phyloP scores from a whole-genome alignment of 2,888 invertebrate species.

The Lochmaea crataegi region DNA sequence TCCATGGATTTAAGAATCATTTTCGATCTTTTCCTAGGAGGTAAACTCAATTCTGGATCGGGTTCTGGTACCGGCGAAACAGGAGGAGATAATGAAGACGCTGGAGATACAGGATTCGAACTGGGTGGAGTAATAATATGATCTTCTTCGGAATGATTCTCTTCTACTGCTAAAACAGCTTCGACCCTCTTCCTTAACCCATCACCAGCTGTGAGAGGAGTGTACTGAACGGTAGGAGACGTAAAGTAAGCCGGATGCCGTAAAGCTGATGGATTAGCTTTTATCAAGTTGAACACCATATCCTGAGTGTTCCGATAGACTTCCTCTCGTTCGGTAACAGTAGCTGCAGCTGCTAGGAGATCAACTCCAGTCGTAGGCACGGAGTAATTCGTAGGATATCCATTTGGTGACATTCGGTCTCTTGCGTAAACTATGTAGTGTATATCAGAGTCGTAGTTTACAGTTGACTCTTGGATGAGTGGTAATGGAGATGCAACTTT shows the following conservation, averaged over 20 bases:
- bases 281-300: constrained; percentile 60
- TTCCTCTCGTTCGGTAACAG: constrained; percentile 63
- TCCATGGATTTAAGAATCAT: constrained; percentile 80
- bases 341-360: constrained; percentile 64
- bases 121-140: constrained; percentile 71
- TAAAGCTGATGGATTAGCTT: constrained; percentile 55
- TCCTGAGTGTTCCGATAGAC: constrained; percentile 51
- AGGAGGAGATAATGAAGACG: constrained; percentile 58
- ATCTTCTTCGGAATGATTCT: constrained; percentile 67
- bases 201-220: constrained; percentile 65
- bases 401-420: constrained; percentile 54
- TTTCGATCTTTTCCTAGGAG: constrained; percentile 82
- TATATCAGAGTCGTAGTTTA: constrained; percentile 60
- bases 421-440: constrained; percentile 56
- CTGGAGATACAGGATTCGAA: constrained; percentile 70
- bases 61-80: constrained; percentile 62
- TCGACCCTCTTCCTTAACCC: constrained; percentile 73
- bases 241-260: constrained; percentile 59
- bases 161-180: constrained; percentile 71
- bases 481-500: constrained; percentile 50
- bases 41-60: constrained; percentile 74
- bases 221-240: constrained; percentile 55
- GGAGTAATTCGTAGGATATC: constrained; percentile 48
- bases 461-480: constrained; percentile 47
- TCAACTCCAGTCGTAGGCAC: constrained; percentile 59